phyloP scores from a whole-genome alignment of 2,888 invertebrate genomes.

The Patella depressa region DNA sequence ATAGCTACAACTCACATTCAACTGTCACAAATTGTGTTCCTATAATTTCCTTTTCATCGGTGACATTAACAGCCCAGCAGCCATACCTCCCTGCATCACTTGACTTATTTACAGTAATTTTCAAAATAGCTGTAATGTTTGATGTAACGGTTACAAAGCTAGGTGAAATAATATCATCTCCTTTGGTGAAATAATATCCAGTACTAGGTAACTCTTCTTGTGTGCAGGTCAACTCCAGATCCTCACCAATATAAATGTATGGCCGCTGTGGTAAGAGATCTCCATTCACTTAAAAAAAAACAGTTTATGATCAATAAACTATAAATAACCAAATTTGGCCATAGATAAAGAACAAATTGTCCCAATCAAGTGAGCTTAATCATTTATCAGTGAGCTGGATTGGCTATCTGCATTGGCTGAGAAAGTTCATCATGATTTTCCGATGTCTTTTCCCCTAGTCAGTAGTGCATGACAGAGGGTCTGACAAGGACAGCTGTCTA shows the following conservation, averaged over 20 bases:
- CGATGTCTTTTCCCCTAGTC: no score
- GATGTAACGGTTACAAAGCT: neutral
- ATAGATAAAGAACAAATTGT: no score
- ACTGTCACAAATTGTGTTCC: neutral
- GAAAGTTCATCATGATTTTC: no score
- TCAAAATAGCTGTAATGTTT: neutral
- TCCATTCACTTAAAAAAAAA: no score
- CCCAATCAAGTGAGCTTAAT: no score
- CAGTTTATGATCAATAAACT: no score
- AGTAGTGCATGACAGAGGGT: no score
- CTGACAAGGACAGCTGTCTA: no score
- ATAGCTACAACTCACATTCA: neutral
- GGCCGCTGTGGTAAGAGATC: neutral
- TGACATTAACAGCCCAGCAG: neutral
- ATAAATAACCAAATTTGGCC: no score
- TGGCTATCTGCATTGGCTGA: no score
- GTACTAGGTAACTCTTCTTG: neutral
- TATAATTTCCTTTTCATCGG: neutral
- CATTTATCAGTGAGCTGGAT: no score
- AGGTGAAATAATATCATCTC: neutral
- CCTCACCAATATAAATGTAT: neutral
- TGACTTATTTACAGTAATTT: neutral
- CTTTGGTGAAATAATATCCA: neutral
- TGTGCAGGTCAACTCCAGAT: neutral
- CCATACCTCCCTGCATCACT: neutral